Base-by-base conservation (phyloP, 2,888 invertebrate species). In the Tachina lurida region DNA sequence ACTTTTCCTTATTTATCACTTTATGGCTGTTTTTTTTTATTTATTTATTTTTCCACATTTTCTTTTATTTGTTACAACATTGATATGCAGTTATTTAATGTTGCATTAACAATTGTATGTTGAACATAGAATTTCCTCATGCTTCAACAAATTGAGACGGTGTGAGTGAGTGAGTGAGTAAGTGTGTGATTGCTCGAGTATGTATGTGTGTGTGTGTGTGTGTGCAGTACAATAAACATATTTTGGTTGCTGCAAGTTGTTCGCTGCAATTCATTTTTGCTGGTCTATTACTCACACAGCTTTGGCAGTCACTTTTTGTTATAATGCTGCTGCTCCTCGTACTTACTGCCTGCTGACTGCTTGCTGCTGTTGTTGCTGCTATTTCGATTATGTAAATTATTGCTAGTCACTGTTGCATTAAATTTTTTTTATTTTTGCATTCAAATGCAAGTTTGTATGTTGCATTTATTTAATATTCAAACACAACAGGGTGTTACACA, bases 351-450 rank as follows among this genome's bases (percentile, higher is more conserved):
- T 43, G 49, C 52, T 71, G 31, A 31, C 7, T 5, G 31, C 0
- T 31, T 31, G 31, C 31, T 31, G 31, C 31, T 31, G n/a, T 68
- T 67, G 58, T 43, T 22, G 79, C 52, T 75, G 75, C 45, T 74
- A 62, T 81, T 81, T 81, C 15, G 77, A 84, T 84, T 84, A 84
- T 84, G 83, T 68, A 84, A 84, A 78, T 84, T 67, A 58, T 67
- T 77, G 45, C 22, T 67, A 73, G 77, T 77, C 73, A 60, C 54
- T 83, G 83, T 78, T 84, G 83, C 77, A 84, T 84, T 84, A 54
- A 67, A 15, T 31, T 52, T 52, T 52, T 31, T 31, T 31, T 31
- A 3, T 31, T 52, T 71, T 47, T 75, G 31, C 52, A 10, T 19
- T 43, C 22, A 68, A n/a, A 13, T 17, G 60, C 41, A 68, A 19